Evolutionary conservation across 2,888 invertebrate species (phyloP), one percentile per base, ranked within the genome.

Genomic region (Bugulina stolonifera): DNA sequence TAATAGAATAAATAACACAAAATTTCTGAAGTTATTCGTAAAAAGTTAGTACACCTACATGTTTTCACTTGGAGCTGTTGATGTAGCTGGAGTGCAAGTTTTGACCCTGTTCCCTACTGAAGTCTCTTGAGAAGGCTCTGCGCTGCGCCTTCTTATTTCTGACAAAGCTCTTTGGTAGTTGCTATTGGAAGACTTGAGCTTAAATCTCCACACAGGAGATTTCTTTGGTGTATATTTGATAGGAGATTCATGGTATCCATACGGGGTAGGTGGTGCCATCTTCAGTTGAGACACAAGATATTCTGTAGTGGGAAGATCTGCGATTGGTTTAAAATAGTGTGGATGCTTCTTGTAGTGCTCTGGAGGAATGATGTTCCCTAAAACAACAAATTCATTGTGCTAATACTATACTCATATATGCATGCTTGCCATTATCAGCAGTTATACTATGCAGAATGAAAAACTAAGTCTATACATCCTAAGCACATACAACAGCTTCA

Each of bases 321-420:
- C 77, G 0, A 79, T 78, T 2, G 81, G 80, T 14, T 81, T 54
- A 74, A 81, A 80, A 5, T 79, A 75, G 64, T 78, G 79, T n/a
- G 76, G 77, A 74, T 83, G 81, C 72, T 77, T 79, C 74, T 80
- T 80, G 77, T 79, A 82, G 75, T 82, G 80, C 71, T 79, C 79
- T 35, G 83, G 83, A 70, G 83, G 82, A n/a, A 81, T 74, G 69
- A 82, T 82, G 29, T 80, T 77, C 25, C 83, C 83, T 83, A 77
- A 43, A 43, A 43, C 43, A 43, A 43, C 5, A 43, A 43, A 10
- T 10, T 10, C 43, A 43, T 43, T 43, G 18, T 10, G 43, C 5
- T 43, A 43, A 18, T 18, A 10, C 18, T 10, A 43, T 10, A 18
- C 18, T 43, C 18, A 43, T 43, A 43, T 10, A 43, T 10, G 43